Evolutionary conservation across 2,888 invertebrate species (phyloP), one percentile per base, ranked within the genome.

Genomic region (Molorchus minor): DNA sequence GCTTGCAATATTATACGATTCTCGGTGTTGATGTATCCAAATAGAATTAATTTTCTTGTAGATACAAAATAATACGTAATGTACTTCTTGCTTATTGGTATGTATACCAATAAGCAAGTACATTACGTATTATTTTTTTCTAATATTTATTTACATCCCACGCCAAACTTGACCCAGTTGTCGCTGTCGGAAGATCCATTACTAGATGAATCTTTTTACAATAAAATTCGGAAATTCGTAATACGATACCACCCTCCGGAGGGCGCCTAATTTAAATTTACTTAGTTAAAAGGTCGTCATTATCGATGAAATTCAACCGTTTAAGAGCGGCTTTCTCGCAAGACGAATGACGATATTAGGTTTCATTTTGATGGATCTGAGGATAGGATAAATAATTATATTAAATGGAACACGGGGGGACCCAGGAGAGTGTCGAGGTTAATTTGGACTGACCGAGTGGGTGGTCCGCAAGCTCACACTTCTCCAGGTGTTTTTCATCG

Each of bases 241-340:
- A 49, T 8, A n/a, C 13, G 38, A 49, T 49, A 49, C 20, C 36
- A 21, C n/a, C 38, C 17, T n/a, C 21, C 36, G 20, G 15, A 38
- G 38, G 15, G 49, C 38, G 4, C 21, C 49, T 49, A 49, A 49
- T 49, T 49, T 49, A 49, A 49, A 53, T 53, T 53, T 53, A 36
- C 45, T 45, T 55, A 55, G 45, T 46, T 55, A 45, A 55, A 55
- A 49, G 49, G 38, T 35, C 36, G 45, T 55, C 38, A 45, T 55
- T 38, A 45, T 36, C 46, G 45, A 12, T 55, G 45, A 55, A 55
- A 55, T 44, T 44, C 21, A 55, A 55, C 45, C 25, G 13, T 33
- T 55, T 55, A 55, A 55, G 20, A 45, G 55, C 55, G 19, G 43
- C 54, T 35, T n/a, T 43, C 36, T 29, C 16, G 12, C 13, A 45